Conservation (phyloP, 2,113 vertebrate genomes). For the Odontophorus gujanensis region DNA sequence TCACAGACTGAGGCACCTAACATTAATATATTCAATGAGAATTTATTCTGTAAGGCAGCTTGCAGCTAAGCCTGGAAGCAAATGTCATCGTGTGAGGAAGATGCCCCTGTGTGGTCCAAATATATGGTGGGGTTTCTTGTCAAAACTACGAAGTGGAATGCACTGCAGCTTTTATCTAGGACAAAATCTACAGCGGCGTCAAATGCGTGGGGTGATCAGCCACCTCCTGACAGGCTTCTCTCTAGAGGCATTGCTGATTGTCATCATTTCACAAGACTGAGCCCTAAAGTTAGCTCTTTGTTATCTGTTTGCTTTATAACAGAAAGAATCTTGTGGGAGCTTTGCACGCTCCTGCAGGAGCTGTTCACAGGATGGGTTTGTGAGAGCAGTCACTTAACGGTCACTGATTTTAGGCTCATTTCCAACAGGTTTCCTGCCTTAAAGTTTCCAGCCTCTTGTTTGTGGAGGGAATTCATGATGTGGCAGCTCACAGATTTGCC, state of each 20-base stretch:
- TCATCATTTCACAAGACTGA: background rate
- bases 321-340: background rate
- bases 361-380: background rate
- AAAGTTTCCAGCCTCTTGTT: background rate
- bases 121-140: background rate
- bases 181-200: background rate
- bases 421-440: background rate
- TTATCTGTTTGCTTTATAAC: background rate
- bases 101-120: accelerated
- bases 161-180: background rate
- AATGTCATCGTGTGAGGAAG: background rate
- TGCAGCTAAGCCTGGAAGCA: background rate
- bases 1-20: background rate
- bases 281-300: background rate
- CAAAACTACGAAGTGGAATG: background rate
- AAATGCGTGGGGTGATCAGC: background rate
- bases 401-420: background rate
- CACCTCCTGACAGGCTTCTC: background rate
- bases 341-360: background rate
- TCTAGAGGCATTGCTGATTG: background rate
- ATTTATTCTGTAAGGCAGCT: conserved; percentile 47
- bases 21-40: conserved; percentile 38
- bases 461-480: background rate
- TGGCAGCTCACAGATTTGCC: background rate
- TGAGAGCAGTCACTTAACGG: accelerated